Evolutionary conservation across 2,888 invertebrate species (phyloP).

Genomic region (Melanostoma mellinum): DNA sequence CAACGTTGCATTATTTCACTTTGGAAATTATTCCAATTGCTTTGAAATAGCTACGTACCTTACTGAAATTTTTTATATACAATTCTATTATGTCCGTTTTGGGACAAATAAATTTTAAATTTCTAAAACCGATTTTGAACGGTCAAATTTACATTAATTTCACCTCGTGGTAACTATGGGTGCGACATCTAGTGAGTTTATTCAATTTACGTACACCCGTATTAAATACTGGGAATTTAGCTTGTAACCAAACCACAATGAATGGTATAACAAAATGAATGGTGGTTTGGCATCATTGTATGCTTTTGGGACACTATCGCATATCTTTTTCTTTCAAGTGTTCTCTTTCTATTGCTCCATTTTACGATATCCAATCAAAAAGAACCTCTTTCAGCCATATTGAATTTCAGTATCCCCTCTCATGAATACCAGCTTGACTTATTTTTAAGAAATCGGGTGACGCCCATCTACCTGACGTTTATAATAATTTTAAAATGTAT

Average conservation of each 20-base stretch:
- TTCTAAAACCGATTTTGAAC: no score
- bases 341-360: slow-evolving; percentile 23
- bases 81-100: no score
- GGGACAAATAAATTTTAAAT: no score
- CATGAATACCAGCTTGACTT: slow-evolving; percentile 51
- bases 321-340: background rate
- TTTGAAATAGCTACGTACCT: no score
- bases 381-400: slow-evolving; percentile 62
- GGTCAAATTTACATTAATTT: no score
- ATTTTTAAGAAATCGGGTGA: slow-evolving; percentile 35
- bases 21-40: no score
- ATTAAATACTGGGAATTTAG: background rate
- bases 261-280: slow-evolving; percentile 6
- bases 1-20: no score
- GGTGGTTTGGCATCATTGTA: no score
- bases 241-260: background rate
- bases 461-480: slow-evolving; percentile 38
- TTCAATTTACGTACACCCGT: background rate
- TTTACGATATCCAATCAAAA: slow-evolving; percentile 44
- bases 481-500: background rate
- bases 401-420: slow-evolving; percentile 67
- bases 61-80: no score
- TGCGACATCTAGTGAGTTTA: background rate
- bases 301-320: background rate
- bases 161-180: no score